Percentiles rank a stretch among this genome's conserved stretches.
Conservation (phyloP, 1,140 invertebrate genomes). For the Zaprionus ornatus region DNA sequence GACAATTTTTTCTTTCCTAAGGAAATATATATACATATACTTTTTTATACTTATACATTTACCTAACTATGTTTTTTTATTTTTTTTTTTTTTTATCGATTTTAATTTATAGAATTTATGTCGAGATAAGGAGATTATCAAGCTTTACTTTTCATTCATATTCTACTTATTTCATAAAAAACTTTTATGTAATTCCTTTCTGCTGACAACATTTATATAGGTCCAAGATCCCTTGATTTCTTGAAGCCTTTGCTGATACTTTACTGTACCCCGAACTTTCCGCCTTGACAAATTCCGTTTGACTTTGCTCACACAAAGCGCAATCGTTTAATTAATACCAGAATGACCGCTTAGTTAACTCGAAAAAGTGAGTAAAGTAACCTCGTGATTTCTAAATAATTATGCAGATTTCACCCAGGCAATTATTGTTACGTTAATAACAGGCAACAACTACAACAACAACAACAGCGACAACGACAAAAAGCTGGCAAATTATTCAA, state of each 20-base stretch:
- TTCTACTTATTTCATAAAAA: no score
- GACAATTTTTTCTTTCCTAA: no score
- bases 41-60: no score
- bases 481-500: constrained; percentile 76
- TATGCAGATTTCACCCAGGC: constrained; percentile 73
- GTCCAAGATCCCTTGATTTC: not conserved
- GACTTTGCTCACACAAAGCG: not conserved
- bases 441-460: constrained; percentile 31
- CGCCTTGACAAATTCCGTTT: constrained; percentile 11
- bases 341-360: constrained; percentile 57
- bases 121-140: no score
- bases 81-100: no score
- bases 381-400: constrained; percentile 81
- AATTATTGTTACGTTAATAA: constrained; percentile 76
- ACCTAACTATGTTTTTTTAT: no score
- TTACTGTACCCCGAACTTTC: constrained; percentile 5
- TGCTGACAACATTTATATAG: not conserved
- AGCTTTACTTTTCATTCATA: no score
- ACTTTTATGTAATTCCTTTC: no score
- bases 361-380: constrained; percentile 55
- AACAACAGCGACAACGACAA: constrained; percentile 13
- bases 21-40: no score
- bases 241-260: not conserved
- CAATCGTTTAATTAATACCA: constrained; percentile 9
- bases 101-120: no score